Evolutionary conservation across 2,888 invertebrate genomes (phyloP), one percentile per base, ranked within the genome.

Genomic region (Phrixothrix hirtus): DNA sequence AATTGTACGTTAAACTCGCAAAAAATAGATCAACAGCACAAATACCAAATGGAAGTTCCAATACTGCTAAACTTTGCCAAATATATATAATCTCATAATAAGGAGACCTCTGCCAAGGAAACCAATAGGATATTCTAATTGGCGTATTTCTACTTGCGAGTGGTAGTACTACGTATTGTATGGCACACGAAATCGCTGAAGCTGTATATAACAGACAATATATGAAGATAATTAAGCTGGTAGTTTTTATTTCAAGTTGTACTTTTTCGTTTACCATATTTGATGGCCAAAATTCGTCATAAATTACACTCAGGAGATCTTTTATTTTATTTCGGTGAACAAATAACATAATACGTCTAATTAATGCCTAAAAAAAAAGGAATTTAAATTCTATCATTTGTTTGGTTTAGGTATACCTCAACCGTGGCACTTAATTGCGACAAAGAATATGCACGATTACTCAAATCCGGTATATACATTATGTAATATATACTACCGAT

Each of bases 261-360:
- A 30, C 1, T 6, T 17, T 11, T 9, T 21, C 16, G 1, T 31
- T 31, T 17, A 13, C 2, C 1, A 3, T 4, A 2, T 10, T 21
- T 1, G 41, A 41, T 4, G 31, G 41, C 41, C 30, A 41, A 31
- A 41, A 41, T 2, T 41, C 21, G 11, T n/a, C 9, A 31, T 41
- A 41, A 1, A 41, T 11, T 3, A 10, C 13, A 12, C 17, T 2
- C 11, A 41, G 16, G 1, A 31, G 11, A 9, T 15, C 16, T 2
- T 1, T 9, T 3, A 41, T 13, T 31, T 30, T 16, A 10, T 21
- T 9, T 41, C 21, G 15, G 21, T 31, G 13, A 2, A 11, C 6
- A 13, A 5, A 31, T 0, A 12, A 1, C 4, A 31, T 0, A 5
- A 31, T 3, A 7, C 41, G 16, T 13, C 41, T 30, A 1, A 7